Conservation (phyloP, 1,140 invertebrate genomes). For the Apolygus lucorum region DNA sequence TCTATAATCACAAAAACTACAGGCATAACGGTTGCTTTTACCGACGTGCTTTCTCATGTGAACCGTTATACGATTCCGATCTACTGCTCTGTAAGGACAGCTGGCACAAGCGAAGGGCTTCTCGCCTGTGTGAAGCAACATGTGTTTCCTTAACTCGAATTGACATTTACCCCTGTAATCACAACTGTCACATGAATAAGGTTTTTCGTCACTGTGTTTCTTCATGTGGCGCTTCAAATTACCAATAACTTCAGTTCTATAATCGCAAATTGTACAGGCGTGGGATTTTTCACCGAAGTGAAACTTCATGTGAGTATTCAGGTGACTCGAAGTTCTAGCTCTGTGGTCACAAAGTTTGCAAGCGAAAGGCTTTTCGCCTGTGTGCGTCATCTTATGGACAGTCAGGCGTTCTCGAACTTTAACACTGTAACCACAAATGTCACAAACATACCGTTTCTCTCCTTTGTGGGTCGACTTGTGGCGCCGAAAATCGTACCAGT, state of each 20-base stretch:
- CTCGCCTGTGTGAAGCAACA: slow-evolving; percentile 28
- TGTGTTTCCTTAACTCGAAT: slow-evolving; percentile 37
- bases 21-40: slow-evolving; percentile 58
- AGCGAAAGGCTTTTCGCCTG: slow-evolving; percentile 60
- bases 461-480: neutral
- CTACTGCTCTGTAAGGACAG: slow-evolving; percentile 19
- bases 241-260: slow-evolving; percentile 44
- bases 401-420: slow-evolving; percentile 47
- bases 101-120: slow-evolving; percentile 19
- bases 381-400: slow-evolving; percentile 60
- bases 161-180: slow-evolving; percentile 47
- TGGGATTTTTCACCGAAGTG: slow-evolving; percentile 58
- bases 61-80: slow-evolving; percentile 16
- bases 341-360: slow-evolving; percentile 62
- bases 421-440: neutral
- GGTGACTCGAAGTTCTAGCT: slow-evolving; percentile 64
- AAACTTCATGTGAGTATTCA: slow-evolving; percentile 53
- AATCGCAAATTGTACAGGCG: slow-evolving; percentile 49
- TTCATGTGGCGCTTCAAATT: slow-evolving; percentile 44
- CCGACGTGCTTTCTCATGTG: slow-evolving; percentile 61
- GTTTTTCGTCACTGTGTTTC: slow-evolving; percentile 47
- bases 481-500: neutral
- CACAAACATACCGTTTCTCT: neutral
- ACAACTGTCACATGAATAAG: slow-evolving; percentile 44
- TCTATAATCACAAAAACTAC: slow-evolving; percentile 46